Percentiles rank a stretch among this genome's conserved stretches.
Conservation (phyloP, 2,888 invertebrate species). For the Adineta ricciae region DNA sequence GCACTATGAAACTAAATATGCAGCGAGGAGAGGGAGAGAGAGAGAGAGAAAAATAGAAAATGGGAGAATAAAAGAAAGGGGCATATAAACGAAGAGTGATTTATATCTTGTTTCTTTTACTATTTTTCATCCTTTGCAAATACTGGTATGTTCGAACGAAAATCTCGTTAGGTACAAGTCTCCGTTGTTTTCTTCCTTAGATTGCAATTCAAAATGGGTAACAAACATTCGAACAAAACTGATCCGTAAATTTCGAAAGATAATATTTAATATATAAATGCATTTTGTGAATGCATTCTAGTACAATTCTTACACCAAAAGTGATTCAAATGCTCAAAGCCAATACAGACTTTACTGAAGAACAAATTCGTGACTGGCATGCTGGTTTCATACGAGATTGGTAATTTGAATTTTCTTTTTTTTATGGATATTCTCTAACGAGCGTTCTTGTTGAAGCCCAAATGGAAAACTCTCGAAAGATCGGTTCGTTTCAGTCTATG, state of each 20-base stretch:
- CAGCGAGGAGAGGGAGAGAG: background rate
- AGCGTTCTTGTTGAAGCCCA: background rate
- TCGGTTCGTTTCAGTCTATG: background rate
- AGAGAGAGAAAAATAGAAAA: background rate
- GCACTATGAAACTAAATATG: background rate
- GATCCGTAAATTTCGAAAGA: background rate
- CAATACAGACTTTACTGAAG: background rate
- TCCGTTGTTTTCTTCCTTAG: too few species aligned
- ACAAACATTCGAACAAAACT: background rate
- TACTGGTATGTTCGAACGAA: background rate
- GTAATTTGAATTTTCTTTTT: background rate
- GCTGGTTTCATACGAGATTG: background rate
- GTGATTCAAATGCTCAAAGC: background rate
- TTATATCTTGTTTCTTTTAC: background rate
- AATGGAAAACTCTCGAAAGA: background rate
- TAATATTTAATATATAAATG: background rate
- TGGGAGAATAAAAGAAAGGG: background rate
- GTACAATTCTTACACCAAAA: conserved; percentile 16
- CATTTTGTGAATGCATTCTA: background rate
- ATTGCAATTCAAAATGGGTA: background rate
- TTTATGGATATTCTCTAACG: background rate
- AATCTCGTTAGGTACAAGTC: too few species aligned
- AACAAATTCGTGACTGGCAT: conserved; percentile 19
- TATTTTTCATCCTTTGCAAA: background rate
- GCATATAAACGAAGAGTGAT: background rate